phyloP scores from a whole-genome alignment of 2,113 vertebrate species.

The Uropsilus gracilis region DNA sequence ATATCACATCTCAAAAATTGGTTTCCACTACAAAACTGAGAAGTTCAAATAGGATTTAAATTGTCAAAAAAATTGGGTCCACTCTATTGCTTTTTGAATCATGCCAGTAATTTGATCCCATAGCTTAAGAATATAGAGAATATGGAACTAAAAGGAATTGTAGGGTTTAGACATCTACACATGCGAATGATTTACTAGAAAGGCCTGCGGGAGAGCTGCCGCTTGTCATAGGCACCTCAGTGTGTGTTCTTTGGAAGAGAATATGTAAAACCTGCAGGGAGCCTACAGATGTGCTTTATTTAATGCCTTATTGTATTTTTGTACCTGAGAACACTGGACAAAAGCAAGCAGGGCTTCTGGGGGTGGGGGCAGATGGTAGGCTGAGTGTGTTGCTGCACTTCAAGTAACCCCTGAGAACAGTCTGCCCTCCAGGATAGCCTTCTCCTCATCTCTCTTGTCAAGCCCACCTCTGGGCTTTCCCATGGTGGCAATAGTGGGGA shows the following conservation, averaged over 20 bases:
- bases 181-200: neutral
- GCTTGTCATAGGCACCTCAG: neutral
- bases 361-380: neutral
- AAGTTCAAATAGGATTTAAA: slow-evolving; percentile 67
- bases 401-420: neutral
- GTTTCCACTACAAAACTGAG: slow-evolving; percentile 52
- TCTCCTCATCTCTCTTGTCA: neutral
- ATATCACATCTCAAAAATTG: slow-evolving; percentile 57
- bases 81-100: slow-evolving; percentile 56
- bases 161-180: neutral
- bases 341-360: neutral
- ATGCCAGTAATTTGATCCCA: slow-evolving; percentile 57
- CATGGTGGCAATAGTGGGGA: neutral
- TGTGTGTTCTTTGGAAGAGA: neutral
- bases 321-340: neutral
- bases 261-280: neutral
- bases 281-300: neutral
- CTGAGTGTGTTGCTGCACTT: neutral
- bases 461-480: neutral
- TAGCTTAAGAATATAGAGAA: slow-evolving; percentile 55
- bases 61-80: slow-evolving; percentile 72
- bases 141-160: slow-evolving; percentile 19
- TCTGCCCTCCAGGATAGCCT: neutral
- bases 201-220: neutral
- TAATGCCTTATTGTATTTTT: neutral